Base-by-base conservation (phyloP, 2,888 invertebrate species). In the Ophion ventricosus region DNA sequence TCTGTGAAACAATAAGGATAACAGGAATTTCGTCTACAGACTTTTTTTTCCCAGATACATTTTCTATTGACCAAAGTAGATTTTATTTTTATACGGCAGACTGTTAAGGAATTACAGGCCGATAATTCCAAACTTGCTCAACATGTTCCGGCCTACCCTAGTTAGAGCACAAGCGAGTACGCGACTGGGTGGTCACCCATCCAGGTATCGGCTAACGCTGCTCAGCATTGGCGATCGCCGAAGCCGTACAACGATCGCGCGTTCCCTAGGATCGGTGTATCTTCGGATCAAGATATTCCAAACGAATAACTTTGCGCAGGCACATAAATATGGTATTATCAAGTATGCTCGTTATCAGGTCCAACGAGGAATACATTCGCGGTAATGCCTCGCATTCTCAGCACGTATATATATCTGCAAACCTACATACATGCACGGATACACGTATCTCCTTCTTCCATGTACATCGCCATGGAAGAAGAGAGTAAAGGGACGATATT, bases 321-420 rank as follows among this genome's bases (percentile, higher is more conserved):
- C 7, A 54, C 54, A 54, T 67, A 49, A 43, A 49, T 14, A 69
- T 69, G 69, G 61, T 14, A 63, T 29, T 76, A 81, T 81, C 81
- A 64, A 75, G 29, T 64, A 17, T 49, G 23, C 70, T 35, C 76
- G 81, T 76, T 76, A 76, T 72, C 81, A 23, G 29, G 43, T n/a
- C 40, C 72, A 76, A 76, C 81, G 81, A 76, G 63, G 69, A 76
- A 26, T 76, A 76, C 14, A 40, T 80, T 77, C 29, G 69, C 29
- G 63, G 29, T 56, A 20, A 54, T 26, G 67, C 75, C 74, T 59
- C 61, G 57, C 61, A 69, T 57, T 72, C 54, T 26, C 69, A 69
- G 20, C 49, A 69, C 35, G n/a, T n/a, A 29, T 8, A 40, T 2
- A 56, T 54, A 61, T 49, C 8, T 29, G 10, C 17, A 26, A 25